phyloP scores from a whole-genome alignment of 1,140 invertebrate species.

The Globodera rostochiensis region DNA sequence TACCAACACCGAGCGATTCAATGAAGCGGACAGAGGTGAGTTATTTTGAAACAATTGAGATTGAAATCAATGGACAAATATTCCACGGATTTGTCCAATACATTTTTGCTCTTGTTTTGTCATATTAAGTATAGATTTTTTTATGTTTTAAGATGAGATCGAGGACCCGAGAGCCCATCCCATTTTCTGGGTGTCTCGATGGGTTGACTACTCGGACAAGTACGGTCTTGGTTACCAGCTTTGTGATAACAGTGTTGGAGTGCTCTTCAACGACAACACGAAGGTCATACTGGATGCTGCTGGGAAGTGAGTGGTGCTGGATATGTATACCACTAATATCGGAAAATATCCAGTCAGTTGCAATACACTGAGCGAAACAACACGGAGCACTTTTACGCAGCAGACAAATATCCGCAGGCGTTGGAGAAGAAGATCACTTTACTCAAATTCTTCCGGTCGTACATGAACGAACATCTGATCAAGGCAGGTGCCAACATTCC shows the following conservation, averaged over 20 bases:
- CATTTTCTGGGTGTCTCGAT: slow-evolving; percentile 55
- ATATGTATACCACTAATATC: not conserved
- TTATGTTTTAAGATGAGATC: slow-evolving; percentile 27
- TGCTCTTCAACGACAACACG: slow-evolving; percentile 59
- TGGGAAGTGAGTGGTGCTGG: slow-evolving; percentile 32
- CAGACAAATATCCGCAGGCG: slow-evolving; percentile 76
- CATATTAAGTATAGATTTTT: too few relatives aligned
- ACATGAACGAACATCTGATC: slow-evolving; percentile 95
- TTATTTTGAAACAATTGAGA: too few relatives aligned
- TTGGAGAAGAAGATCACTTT: slow-evolving; percentile 96
- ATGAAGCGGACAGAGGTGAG: slow-evolving; percentile 37
- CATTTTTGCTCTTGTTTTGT: too few relatives aligned
- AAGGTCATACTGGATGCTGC: slow-evolving; percentile 50
- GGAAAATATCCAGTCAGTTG: slow-evolving; percentile 75
- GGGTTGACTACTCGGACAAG: slow-evolving; percentile 62
- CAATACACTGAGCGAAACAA: slow-evolving; percentile 91
- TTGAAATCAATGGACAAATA: too few relatives aligned
- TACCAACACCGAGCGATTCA: slow-evolving; percentile 33
- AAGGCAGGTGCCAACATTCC: slow-evolving; percentile 71
- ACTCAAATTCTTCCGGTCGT: slow-evolving; percentile 90
- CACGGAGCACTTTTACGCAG: slow-evolving; percentile 84
- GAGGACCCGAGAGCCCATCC: slow-evolving; percentile 43
- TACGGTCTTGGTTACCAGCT: slow-evolving; percentile 60
- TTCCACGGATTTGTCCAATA: too few relatives aligned
- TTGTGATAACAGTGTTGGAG: slow-evolving; percentile 56